Conservation (phyloP, 2,113 vertebrate species). For the Vulpes lagopus region DNA sequence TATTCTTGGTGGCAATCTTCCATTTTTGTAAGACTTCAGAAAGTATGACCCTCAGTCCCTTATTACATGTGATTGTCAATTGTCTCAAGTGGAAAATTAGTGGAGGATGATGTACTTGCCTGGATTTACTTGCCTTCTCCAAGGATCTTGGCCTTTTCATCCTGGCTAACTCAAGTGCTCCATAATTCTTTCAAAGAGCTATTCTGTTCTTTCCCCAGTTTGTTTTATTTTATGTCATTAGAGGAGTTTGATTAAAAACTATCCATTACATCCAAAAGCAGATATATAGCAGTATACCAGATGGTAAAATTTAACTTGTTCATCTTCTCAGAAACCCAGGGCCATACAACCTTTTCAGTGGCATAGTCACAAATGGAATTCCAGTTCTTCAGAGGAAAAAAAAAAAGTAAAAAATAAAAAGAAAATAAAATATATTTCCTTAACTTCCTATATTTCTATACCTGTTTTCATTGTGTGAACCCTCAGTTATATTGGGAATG, state of each 20-base stretch:
- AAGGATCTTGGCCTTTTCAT: neutral
- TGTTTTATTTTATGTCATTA: neutral
- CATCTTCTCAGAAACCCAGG: neutral
- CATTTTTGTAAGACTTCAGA: accelerated
- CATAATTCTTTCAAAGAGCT: neutral
- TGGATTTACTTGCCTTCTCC: neutral
- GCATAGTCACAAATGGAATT: neutral
- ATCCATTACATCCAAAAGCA: neutral
- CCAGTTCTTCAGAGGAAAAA: neutral
- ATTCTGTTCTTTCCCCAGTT: neutral
- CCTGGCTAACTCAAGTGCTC: neutral
- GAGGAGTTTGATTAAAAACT: conserved; percentile 2
- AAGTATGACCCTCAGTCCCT: neutral
- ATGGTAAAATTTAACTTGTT: neutral
- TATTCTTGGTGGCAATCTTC: neutral
- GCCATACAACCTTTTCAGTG: neutral
- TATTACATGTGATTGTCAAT: accelerated
- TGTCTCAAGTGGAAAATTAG: neutral
- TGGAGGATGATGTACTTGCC: neutral
- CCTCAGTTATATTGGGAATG: neutral
- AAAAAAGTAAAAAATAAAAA: neutral
- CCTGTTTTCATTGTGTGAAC: neutral
- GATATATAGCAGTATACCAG: neutral
- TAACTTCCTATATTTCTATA: neutral
- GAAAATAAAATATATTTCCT: neutral